A percentile compares a stretch with the other conserved stretches of the same genome.
Evolutionary conservation across 2,888 invertebrate species (phyloP).

Genomic region (Eristalis pertinax): DNA sequence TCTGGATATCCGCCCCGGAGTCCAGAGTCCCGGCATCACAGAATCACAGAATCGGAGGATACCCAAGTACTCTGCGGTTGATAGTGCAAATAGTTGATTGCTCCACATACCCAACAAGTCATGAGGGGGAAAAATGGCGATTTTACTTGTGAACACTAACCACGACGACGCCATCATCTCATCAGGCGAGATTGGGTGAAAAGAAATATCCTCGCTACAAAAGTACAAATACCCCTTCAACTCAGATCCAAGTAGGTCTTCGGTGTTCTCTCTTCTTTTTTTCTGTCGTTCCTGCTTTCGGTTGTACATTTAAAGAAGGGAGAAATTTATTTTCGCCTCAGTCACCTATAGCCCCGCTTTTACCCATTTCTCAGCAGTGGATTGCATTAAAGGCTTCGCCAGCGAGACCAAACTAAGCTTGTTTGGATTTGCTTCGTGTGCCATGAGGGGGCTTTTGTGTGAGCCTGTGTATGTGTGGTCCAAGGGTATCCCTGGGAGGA

Average conservation of each 20-base stretch:
- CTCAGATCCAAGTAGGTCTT: not conserved
- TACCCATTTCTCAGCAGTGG: slow-evolving; percentile 26
- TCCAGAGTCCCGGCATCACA: not conserved
- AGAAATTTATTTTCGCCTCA: slow-evolving; percentile 42
- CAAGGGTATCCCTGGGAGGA: slow-evolving; percentile 18
- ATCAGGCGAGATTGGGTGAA: slow-evolving; percentile 21
- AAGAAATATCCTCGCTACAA: slow-evolving; percentile 11
- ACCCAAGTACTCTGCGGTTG: slow-evolving; percentile 41
- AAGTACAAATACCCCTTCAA: slow-evolving; percentile 6
- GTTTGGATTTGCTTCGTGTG: slow-evolving; percentile 15
- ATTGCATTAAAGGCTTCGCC: slow-evolving; percentile 29
- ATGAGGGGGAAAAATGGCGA: slow-evolving; percentile 9
- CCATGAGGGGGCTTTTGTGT: not conserved
- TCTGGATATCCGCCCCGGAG: slow-evolving; percentile 22
- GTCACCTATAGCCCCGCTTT: slow-evolving; percentile 31
- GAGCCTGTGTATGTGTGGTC: not conserved
- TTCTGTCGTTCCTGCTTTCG: not conserved
- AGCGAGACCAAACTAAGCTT: slow-evolving; percentile 23
- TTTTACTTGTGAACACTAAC: not conserved
- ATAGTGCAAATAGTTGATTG: slow-evolving; percentile 57
- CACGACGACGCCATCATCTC: slow-evolving; percentile 2
- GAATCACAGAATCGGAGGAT: slow-evolving; percentile 11
- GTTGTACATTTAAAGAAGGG: not conserved
- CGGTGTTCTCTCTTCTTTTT: not conserved
- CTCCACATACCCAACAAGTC: slow-evolving; percentile 21